Evolutionary conservation across 2,888 invertebrate genomes (phyloP).

Genomic region (Notodonta ziczac): DNA sequence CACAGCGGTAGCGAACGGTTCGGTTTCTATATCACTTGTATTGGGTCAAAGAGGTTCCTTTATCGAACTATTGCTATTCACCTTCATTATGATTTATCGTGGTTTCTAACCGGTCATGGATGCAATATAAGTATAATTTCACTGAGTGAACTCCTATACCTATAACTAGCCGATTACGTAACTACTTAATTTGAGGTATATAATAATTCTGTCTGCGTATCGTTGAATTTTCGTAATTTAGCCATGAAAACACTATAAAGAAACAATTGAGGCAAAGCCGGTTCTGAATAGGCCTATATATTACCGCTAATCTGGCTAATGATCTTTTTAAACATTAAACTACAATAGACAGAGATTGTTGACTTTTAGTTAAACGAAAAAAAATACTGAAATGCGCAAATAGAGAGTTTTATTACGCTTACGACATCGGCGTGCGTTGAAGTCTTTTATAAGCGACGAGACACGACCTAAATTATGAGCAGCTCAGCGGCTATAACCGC

Average conservation of each 20-base stretch:
- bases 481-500: neutral
- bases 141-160: neutral
- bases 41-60: conserved; percentile 46
- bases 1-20: conserved; percentile 53
- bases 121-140: neutral
- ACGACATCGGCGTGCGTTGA: conserved; percentile 64
- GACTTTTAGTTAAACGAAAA: neutral
- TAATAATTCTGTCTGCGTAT: too few relatives aligned
- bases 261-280: neutral
- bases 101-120: conserved; percentile 9
- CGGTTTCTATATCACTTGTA: conserved; percentile 62
- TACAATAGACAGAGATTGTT: neutral
- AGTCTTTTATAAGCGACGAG: conserved; percentile 64
- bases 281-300: conserved; percentile 1
- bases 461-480: conserved; percentile 16
- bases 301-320: neutral
- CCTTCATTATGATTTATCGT: conserved; percentile 34
- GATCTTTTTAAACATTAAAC: conserved; percentile 2
- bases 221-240: neutral
- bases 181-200: too few relatives aligned
- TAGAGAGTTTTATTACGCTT: conserved; percentile 10
- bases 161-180: neutral
- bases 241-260: conserved; percentile 2
- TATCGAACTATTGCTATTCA: conserved; percentile 46
- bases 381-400: neutral